Evolutionary conservation across 2,888 invertebrate species (phyloP).

Genomic region (Luffia ferchaultella): DNA sequence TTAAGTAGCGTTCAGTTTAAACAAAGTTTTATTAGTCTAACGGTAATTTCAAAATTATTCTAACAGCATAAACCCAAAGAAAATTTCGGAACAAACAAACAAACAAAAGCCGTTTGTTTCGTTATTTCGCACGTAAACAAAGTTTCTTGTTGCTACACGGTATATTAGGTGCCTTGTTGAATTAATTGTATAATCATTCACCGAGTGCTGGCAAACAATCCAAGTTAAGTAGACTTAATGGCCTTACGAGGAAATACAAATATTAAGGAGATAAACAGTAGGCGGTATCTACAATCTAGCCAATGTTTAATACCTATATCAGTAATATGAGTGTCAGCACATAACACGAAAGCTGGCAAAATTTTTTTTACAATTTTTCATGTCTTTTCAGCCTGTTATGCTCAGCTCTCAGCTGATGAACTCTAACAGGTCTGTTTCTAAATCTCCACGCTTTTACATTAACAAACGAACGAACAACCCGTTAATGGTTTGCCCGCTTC

Average conservation of each 20-base stretch:
- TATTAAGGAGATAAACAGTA: background rate
- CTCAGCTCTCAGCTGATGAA: no score
- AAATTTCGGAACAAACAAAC: constrained; percentile 32
- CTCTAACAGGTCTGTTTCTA: no score
- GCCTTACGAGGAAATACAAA: constrained; percentile 6
- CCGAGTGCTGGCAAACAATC: constrained; percentile 15
- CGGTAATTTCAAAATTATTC: background rate
- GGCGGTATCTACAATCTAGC: no score
- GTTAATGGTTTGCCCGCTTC: no score
- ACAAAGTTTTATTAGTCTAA: background rate
- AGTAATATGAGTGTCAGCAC: no score
- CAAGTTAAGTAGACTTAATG: constrained; percentile 4
- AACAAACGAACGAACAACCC: no score
- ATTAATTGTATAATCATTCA: constrained; percentile 52
- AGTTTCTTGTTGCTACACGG: constrained; percentile 22
- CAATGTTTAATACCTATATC: no score
- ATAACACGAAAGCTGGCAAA: no score
- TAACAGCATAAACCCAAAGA: constrained; percentile 15
- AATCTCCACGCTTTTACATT: no score
- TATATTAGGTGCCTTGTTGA: constrained; percentile 44
- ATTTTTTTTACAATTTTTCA: no score
- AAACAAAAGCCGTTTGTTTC: constrained; percentile 35
- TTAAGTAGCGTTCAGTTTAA: background rate
- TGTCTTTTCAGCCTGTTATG: no score
- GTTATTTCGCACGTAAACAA: constrained; percentile 39